Evolutionary conservation across 2,113 vertebrate genomes (phyloP).

Genomic region (Oreochromis aureus): DNA sequence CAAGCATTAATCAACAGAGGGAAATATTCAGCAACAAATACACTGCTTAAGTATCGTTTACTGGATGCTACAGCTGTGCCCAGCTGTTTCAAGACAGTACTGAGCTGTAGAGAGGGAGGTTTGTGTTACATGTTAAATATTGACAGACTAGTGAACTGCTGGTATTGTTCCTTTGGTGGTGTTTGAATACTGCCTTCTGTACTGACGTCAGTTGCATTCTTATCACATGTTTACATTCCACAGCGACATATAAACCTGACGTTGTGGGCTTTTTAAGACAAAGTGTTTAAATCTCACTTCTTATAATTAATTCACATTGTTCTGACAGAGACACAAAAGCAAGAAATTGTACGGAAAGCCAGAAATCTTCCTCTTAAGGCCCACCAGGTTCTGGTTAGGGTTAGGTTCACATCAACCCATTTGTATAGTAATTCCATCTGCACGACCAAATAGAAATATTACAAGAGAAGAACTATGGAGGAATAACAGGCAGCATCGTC

Average conservation of each 20-base stretch:
- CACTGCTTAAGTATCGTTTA: neutral
- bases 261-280: neutral
- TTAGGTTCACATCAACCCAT: neutral
- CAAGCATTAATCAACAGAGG: neutral
- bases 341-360: neutral
- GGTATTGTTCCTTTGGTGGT: neutral
- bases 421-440: neutral
- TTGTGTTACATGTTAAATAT: neutral
- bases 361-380: neutral
- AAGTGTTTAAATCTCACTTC: neutral
- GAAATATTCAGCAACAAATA: neutral
- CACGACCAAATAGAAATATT: neutral
- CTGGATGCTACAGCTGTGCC: neutral
- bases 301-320: neutral
- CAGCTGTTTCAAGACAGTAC: neutral
- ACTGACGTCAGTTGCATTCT: neutral
- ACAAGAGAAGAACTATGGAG: neutral
- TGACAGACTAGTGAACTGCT: neutral
- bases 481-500: neutral
- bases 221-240: neutral
- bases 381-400: neutral
- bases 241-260: neutral
- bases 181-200: neutral
- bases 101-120: neutral
- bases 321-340: neutral